A percentile compares a stretch with the other conserved stretches of the same genome.
Conservation (phyloP, 2,888 invertebrate genomes). For the Argynnis bischoffii region DNA sequence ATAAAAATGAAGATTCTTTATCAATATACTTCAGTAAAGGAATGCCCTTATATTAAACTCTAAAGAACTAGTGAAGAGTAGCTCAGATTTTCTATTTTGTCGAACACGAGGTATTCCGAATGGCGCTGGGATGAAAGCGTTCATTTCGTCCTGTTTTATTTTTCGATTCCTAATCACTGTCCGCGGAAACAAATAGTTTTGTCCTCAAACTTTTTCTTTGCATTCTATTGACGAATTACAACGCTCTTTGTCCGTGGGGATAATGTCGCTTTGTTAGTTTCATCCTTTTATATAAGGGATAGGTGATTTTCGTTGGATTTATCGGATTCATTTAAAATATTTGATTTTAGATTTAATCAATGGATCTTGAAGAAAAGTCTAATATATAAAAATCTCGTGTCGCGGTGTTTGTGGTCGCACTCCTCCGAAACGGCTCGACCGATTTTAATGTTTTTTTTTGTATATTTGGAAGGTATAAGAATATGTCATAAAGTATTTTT, state of each 20-base stretch:
- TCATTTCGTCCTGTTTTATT: constrained; percentile 31
- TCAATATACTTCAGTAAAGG: constrained; percentile 3
- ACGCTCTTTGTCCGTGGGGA: constrained; percentile 25
- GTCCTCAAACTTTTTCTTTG: constrained; percentile 19
- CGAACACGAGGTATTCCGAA: constrained; percentile 29
- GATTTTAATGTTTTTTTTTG: too few species aligned
- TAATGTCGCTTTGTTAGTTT: neutral
- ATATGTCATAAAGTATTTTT: too few species aligned
- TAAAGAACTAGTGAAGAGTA: constrained; percentile 16
- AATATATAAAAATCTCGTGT: too few species aligned
- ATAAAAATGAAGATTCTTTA: constrained; percentile 6
- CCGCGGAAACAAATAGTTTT: constrained; percentile 32
- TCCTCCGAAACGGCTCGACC: too few species aligned
- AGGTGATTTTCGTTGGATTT: neutral
- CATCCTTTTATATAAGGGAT: neutral
- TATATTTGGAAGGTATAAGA: too few species aligned
- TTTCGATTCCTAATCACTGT: constrained; percentile 36
- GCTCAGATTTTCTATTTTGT: constrained; percentile 30
- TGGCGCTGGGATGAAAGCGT: constrained; percentile 30
- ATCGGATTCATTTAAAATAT: neutral
- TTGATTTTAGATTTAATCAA: too few species aligned
- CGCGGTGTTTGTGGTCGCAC: too few species aligned
- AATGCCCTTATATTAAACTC: constrained; percentile 12
- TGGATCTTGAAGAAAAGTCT: too few species aligned
- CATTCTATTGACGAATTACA: constrained; percentile 25